Conservation (phyloP, 2,888 invertebrate species). For the Ferrisia virgata region DNA sequence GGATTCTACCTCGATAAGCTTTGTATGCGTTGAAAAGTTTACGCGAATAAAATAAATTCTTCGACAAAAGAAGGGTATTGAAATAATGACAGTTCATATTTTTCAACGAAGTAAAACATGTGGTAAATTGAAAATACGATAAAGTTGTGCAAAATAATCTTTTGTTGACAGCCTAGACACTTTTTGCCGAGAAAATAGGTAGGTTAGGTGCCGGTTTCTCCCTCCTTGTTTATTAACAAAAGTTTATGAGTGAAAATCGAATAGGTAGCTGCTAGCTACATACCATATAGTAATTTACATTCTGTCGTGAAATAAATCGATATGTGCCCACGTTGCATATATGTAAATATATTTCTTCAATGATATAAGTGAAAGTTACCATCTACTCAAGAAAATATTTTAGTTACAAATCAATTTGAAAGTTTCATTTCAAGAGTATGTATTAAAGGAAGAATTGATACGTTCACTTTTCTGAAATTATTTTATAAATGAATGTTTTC, state of each 20-base stretch:
- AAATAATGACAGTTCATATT: slow-evolving; percentile 26
- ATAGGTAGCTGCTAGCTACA: no score
- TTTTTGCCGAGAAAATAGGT: not conserved
- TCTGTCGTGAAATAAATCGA: not conserved
- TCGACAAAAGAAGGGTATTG: not conserved
- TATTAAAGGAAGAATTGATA: no score
- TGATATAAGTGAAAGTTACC: no score
- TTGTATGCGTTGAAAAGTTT: slow-evolving; percentile 25
- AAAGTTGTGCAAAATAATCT: not conserved
- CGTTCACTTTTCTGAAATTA: no score
- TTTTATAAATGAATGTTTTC: no score
- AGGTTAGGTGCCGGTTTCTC: no score
- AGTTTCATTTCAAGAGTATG: no score
- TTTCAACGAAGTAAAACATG: not conserved
- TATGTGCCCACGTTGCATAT: no score
- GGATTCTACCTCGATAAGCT: slow-evolving; percentile 6
- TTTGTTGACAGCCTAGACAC: not conserved
- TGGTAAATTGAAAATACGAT: not conserved
- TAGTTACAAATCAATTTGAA: no score
- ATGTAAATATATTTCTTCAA: no score
- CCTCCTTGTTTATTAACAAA: not conserved
- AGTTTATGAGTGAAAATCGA: not conserved
- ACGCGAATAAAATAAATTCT: slow-evolving; percentile 20
- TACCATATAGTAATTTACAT: not conserved
- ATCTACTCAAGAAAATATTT: no score